Evolutionary conservation across 2,113 vertebrate genomes (phyloP), one percentile per base, ranked within the genome.

Genomic region (Pandion haliaetus): DNA sequence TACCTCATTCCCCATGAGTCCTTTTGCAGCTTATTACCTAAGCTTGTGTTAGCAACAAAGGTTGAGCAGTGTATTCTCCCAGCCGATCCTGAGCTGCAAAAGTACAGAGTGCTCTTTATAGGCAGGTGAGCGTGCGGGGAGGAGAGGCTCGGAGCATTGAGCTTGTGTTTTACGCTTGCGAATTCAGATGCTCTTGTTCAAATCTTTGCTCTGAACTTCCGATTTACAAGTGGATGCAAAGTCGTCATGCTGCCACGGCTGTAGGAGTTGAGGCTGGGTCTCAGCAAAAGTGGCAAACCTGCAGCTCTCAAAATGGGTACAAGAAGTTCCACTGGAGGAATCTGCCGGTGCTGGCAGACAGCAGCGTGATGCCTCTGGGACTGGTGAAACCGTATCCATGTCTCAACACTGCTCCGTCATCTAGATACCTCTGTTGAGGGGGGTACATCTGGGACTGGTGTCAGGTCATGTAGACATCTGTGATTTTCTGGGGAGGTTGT

Each of bases 131-230:
- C 5, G 4, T 14, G 29, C 70, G 10, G 45, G 44, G 50, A 82
- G 31, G 26, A 82, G 62, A 61, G 12, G 20, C 61, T 69, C 3
- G 0, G 58, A 7, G 38, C 3, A 0, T 2, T 34, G 29, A n/a
- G 32, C 57, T 71, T 14, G 10, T 59, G 55, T 5, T 59, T 38
- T 31, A 0, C 7, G 25, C 49, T 70, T 42, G 16, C 3, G 3
- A 55, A 61, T 67, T 29, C n/a, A 12, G 8, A 10, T 73, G 84
- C 11, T 79, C 42, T 80, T 10, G 17, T 55, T 82, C 65, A 40
- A 3, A 28, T 49, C 79, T 44, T 52, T 31, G 12, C 73, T 49
- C 45, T 34, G 26, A 55, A 58, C 18, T 73, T 44, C 5, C 18
- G 42, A 17, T 72, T 73, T 62, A 10, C 45, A 24, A 62, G 44